Conservation (phyloP, 2,888 invertebrate species). For the Metacarcinus magister region DNA sequence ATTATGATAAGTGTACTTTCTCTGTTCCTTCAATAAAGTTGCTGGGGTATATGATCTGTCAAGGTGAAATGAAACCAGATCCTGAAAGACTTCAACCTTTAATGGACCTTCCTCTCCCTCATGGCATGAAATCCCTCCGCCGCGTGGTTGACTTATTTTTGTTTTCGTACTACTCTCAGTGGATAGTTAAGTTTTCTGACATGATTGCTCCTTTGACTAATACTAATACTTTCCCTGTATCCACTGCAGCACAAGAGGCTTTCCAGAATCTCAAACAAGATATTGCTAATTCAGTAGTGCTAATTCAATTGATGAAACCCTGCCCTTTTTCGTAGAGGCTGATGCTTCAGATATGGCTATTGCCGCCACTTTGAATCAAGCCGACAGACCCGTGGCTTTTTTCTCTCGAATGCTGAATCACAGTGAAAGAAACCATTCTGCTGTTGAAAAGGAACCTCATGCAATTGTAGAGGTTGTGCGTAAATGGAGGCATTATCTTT, state of each 20-base stretch:
- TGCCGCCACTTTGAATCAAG: not conserved
- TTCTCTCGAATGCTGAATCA: not conserved
- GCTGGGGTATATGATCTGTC: slow-evolving; percentile 52
- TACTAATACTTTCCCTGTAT: not conserved
- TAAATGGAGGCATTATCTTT: slow-evolving; percentile 32
- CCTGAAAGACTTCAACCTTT: slow-evolving; percentile 56
- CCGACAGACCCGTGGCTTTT: not conserved
- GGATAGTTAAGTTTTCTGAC: not conserved
- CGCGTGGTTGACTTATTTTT: not conserved
- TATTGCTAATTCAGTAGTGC: slow-evolving; percentile 10
- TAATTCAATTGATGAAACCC: not conserved
- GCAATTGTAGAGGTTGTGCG: not conserved
- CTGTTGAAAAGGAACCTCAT: too few species aligned
- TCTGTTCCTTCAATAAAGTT: slow-evolving; percentile 53
- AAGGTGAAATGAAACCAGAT: slow-evolving; percentile 56
- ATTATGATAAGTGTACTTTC: not conserved
- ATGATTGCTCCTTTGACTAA: not conserved
- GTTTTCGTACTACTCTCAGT: not conserved
- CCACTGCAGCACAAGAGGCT: not conserved
- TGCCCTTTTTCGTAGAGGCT: not conserved
- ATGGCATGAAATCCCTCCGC: not conserved
- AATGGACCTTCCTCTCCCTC: slow-evolving; percentile 32
- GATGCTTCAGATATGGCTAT: not conserved
- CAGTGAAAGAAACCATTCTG: too few species aligned
- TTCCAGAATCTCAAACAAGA: not conserved